Evolutionary conservation across 2,888 invertebrate species (phyloP).

Genomic region (Pomacea canaliculata): DNA sequence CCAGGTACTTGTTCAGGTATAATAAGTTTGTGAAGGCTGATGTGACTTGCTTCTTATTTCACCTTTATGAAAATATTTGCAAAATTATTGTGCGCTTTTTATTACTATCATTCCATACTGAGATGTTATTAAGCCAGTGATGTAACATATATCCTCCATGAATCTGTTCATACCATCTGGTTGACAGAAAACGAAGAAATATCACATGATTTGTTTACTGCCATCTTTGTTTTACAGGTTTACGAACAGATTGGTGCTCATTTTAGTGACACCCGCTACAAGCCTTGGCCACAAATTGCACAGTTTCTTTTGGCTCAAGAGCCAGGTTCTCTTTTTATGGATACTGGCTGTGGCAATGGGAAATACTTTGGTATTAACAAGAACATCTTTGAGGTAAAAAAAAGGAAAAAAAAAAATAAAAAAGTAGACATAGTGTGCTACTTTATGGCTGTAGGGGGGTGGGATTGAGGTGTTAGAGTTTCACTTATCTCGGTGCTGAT

Average conservation of each 20-base stretch:
- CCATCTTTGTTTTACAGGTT: constrained; percentile 74
- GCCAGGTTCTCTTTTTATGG: constrained; percentile 79
- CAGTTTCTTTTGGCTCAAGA: constrained; percentile 78
- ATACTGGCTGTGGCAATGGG: constrained; percentile 98
- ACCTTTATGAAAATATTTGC: too few relatives aligned
- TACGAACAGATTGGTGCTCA: constrained; percentile 95
- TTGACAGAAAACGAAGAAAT: not conserved
- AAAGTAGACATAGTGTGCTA: not conserved
- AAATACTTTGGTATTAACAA: constrained; percentile 85
- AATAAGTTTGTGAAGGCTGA: too few relatives aligned
- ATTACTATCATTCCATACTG: too few relatives aligned
- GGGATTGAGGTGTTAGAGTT: not conserved
- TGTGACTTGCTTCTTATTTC: too few relatives aligned
- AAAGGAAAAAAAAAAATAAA: not conserved
- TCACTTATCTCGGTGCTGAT: not conserved
- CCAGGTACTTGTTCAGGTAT: too few relatives aligned
- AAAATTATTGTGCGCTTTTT: too few relatives aligned
- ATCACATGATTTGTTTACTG: not conserved
- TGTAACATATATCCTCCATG: too few relatives aligned
- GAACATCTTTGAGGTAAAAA: constrained; percentile 75
- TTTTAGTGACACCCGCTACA: constrained; percentile 94
- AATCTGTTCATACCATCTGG: too few relatives aligned
- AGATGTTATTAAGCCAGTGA: too few relatives aligned
- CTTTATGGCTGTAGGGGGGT: not conserved
- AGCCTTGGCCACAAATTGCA: constrained; percentile 92